Conservation (phyloP, 2,888 invertebrate species). For the Clitarchus hookeri region DNA sequence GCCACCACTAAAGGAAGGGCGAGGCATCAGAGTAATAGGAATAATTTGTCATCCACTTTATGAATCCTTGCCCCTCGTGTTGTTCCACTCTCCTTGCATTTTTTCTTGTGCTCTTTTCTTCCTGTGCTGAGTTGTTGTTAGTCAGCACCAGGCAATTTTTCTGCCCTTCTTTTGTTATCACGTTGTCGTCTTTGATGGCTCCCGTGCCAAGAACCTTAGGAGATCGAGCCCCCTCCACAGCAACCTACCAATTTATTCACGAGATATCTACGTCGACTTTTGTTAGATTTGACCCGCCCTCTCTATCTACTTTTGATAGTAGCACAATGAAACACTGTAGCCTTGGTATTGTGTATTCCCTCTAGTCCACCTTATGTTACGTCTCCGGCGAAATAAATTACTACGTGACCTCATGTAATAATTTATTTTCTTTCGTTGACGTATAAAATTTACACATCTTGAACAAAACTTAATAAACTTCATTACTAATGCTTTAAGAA, state of each 20-base stretch:
- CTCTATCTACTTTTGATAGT: neutral
- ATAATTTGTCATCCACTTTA: constrained; percentile 44
- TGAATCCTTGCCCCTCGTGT: constrained; percentile 34
- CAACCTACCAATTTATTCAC: constrained; percentile 37
- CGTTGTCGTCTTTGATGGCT: constrained; percentile 15
- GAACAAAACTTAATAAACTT: too few relatives aligned
- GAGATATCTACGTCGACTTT: constrained; percentile 35
- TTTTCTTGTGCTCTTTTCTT: neutral
- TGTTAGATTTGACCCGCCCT: neutral
- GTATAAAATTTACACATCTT: neutral
- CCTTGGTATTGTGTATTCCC: neutral
- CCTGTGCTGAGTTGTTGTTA: constrained; percentile 25
- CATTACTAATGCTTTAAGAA: too few relatives aligned
- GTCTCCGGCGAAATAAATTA: neutral
- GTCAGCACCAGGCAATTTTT: constrained; percentile 26
- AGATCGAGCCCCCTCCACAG: neutral
- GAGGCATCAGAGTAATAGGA: constrained; percentile 40
- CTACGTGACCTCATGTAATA: constrained; percentile 16
- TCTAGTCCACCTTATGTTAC: neutral
- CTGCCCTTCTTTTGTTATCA: constrained; percentile 21
- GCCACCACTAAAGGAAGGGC: constrained; percentile 27
- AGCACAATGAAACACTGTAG: neutral
- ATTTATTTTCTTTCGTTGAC: neutral
- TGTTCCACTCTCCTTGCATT: neutral
- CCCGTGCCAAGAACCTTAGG: neutral